Conservation (phyloP, 2,113 vertebrate species). For the Saguinus midas region DNA sequence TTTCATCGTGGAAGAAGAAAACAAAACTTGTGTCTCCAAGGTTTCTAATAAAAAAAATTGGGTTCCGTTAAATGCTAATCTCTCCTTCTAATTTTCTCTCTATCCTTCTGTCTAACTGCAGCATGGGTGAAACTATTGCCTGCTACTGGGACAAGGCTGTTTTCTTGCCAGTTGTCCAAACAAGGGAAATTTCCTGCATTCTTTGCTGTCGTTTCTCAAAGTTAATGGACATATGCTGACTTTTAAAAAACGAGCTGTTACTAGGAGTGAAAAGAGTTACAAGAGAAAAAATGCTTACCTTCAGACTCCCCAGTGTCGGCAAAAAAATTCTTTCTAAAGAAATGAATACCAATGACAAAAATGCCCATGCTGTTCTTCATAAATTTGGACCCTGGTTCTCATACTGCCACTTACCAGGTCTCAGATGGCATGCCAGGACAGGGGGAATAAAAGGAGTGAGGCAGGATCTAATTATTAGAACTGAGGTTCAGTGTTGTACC, state of each 20-base stretch:
- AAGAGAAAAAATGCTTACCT: background rate
- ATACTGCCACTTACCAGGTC: background rate
- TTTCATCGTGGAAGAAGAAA: background rate
- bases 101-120: background rate
- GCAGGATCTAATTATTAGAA: background rate
- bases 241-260: constrained; percentile 36
- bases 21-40: background rate
- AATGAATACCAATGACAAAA: background rate
- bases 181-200: constrained; percentile 42
- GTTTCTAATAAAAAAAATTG: background rate
- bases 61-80: background rate
- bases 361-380: background rate
- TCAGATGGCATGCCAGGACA: background rate
- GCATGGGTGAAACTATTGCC: background rate
- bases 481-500: background rate
- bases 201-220: constrained; percentile 32
- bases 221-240: background rate
- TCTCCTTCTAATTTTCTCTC: background rate
- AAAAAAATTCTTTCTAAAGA: constrained; percentile 2
- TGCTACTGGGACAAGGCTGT: background rate
- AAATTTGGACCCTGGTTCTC: background rate
- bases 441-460: background rate
- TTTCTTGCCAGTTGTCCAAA: constrained; percentile 20
- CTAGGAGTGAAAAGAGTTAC: background rate
- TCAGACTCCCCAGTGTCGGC: background rate